Base-by-base conservation (phyloP, 1,140 invertebrate species). In the Doryteuthis pealeii region DNA sequence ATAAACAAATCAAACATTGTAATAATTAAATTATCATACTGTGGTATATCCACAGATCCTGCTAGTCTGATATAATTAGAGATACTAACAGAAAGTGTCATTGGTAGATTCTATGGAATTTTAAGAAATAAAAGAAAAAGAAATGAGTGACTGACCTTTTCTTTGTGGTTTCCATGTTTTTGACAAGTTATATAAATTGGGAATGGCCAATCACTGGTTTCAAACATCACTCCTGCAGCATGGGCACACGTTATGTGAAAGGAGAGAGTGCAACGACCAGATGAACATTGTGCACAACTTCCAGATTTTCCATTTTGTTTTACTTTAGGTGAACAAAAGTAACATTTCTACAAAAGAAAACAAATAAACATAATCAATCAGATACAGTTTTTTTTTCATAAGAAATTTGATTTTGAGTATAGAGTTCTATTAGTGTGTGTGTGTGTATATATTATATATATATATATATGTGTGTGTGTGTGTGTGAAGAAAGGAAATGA, bases 221-320 rank as follows among this genome's bases (percentile, higher is more conserved):
- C 84, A 81, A 90, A 89, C 70, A 81, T 75, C 15, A 88, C 83
- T 6, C 89, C 89, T 43, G 88, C 85, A 62, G 87, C 83, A 73
- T 88, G 85, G 32, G 85, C 90, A 86, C 90, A 91, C 5, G 89
- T 90, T n/a, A 88, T 84, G 81, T 90, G 90, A 79, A 90, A 89
- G 54, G 87, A 82, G 45, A 81, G 74, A 1, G 84, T 79, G 82
- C 90, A 90, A 43, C 82, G 82, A 18, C 84, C 85, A 74, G 82
- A 78, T 45, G 87, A 88, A 74, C 90, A 91, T 80, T 89, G 88
- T 5, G 89, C 82, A 80, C 89, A 90, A 0, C 80, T 81, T 33
- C 87, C 81, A 76, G 71, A 45, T 33, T 73, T 76, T 26, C 76
- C 76, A 76, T 72, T 74, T 68, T 77, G 74, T 43, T 77, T 69